Conservation (phyloP, 2,113 vertebrate species). For the Oreochromis niloticus region DNA sequence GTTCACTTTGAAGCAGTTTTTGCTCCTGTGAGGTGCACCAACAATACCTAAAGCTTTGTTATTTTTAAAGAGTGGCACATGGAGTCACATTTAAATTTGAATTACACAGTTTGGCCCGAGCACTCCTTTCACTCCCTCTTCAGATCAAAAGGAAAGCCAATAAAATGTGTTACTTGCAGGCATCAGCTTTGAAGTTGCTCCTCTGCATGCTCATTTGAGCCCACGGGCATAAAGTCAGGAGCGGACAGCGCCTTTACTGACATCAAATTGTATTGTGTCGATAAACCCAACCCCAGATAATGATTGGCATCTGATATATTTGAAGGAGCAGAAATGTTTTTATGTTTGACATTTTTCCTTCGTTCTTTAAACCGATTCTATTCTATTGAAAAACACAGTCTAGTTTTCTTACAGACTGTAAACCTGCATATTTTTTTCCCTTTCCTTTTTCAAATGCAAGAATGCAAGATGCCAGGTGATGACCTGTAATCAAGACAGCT, state of each 20-base stretch:
- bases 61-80: slow-evolving; percentile 52
- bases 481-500: slow-evolving; percentile 41
- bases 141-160: slow-evolving; percentile 76
- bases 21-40: background rate
- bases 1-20: slow-evolving; percentile 51
- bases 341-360: background rate
- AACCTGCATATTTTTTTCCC: background rate
- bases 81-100: slow-evolving; percentile 61
- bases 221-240: slow-evolving; percentile 22
- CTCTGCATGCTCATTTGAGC: slow-evolving; percentile 48
- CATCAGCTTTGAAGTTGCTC: slow-evolving; percentile 72
- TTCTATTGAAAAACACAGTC: background rate
- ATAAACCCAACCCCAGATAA: background rate
- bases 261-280: slow-evolving; percentile 24
- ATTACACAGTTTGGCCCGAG: slow-evolving; percentile 55
- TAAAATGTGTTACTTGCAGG: slow-evolving; percentile 64
- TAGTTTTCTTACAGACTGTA: background rate
- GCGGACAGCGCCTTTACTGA: slow-evolving; percentile 22
- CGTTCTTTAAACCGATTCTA: background rate
- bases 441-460: background rate
- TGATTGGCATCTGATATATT: background rate
- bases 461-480: background rate
- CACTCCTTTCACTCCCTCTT: slow-evolving; percentile 27
- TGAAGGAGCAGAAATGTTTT: background rate
- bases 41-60: slow-evolving; percentile 46